Percentiles rank a stretch among this genome's conserved stretches.
Evolutionary conservation across 2,888 invertebrate genomes (phyloP).

Genomic region (Ptychoptera contaminata): DNA sequence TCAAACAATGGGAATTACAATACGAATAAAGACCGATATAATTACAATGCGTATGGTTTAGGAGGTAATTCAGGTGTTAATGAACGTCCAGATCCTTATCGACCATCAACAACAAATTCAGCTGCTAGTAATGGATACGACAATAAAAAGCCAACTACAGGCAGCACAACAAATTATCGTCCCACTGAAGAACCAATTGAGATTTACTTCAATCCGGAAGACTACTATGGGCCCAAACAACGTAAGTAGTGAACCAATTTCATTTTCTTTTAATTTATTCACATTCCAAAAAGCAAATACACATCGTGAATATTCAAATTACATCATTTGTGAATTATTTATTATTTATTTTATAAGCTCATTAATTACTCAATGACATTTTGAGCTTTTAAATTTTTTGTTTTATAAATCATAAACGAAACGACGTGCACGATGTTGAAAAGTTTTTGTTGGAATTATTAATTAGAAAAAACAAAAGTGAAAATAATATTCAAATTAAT

Average conservation of each 20-base stretch:
- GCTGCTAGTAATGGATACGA: not conserved
- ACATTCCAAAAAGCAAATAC: not conserved
- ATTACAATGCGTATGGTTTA: not conserved
- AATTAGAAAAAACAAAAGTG: too few relatives aligned
- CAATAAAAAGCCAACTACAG: not conserved
- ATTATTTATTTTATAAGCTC: too few relatives aligned
- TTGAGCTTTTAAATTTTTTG: too few relatives aligned
- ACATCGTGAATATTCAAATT: too few relatives aligned
- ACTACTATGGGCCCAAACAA: conserved; percentile 16
- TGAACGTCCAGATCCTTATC: conserved; percentile 9
- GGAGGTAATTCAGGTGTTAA: conserved; percentile 18
- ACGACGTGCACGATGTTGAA: too few relatives aligned
- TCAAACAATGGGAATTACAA: not conserved
- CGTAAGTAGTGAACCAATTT: conserved; percentile 3
- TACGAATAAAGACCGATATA: conserved; percentile 6
- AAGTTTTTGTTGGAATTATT: too few relatives aligned
- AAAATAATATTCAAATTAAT: too few relatives aligned
- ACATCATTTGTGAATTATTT: too few relatives aligned
- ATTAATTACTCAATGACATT: too few relatives aligned
- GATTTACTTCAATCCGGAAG: conserved; percentile 30
- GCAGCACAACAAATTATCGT: conserved; percentile 12
- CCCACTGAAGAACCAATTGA: conserved; percentile 21
- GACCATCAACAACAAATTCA: not conserved
- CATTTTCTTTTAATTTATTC: not conserved
- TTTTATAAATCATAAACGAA: too few relatives aligned